A percentile compares a stretch with the other conserved stretches of the same genome.
Conservation (phyloP, 2,113 vertebrate species). For the Rynchops niger region DNA sequence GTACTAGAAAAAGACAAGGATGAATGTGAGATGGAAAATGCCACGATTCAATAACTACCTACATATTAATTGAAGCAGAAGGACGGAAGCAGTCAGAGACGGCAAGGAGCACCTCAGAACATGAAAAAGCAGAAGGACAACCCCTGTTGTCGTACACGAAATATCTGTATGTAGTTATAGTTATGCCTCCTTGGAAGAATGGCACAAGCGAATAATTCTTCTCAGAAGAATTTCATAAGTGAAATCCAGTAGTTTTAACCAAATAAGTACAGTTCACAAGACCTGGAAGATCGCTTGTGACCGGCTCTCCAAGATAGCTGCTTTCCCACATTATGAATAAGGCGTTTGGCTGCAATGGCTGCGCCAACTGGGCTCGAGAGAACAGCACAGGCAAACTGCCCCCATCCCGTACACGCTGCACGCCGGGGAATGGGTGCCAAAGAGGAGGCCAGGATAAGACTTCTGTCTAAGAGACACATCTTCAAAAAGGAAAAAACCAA, state of each 20-base stretch:
- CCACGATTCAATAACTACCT: background rate
- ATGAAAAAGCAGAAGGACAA: background rate
- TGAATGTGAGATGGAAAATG: background rate
- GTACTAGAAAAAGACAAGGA: background rate
- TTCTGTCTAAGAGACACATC: background rate
- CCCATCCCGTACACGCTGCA: too few relatives aligned
- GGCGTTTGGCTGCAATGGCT: background rate
- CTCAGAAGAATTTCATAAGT: background rate
- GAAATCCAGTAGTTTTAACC: background rate
- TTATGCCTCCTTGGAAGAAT: background rate
- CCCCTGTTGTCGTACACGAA: rapidly evolving
- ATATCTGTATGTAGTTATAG: background rate
- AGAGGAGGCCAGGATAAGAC: background rate
- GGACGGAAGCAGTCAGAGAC: background rate
- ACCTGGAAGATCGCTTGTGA: background rate
- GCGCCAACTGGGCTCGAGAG: background rate
- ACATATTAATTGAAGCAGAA: background rate
- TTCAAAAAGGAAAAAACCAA: background rate
- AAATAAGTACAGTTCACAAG: background rate
- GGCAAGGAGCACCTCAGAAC: background rate
- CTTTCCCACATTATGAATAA: too few relatives aligned
- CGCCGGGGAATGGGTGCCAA: background rate
- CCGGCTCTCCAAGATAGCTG: background rate
- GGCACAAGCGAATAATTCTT: too few relatives aligned
- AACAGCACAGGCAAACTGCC: background rate